Conservation (phyloP, 2,888 invertebrate genomes). For the Escarpia spicata region DNA sequence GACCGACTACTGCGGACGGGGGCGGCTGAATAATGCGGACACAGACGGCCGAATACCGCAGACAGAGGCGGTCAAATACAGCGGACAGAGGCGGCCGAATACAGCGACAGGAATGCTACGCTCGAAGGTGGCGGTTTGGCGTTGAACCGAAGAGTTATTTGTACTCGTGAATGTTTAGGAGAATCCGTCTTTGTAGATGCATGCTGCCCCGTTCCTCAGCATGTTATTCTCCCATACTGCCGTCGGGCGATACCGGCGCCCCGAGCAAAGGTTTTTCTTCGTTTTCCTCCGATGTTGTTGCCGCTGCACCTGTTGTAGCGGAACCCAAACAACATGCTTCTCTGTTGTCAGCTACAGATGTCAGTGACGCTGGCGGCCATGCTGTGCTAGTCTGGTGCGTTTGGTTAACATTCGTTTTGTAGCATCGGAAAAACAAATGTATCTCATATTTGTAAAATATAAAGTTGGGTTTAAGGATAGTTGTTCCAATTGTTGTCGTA, state of each 20-base stretch:
- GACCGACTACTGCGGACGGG: too few species aligned
- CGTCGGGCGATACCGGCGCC: neutral
- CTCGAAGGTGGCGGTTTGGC: neutral
- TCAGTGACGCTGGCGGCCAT: neutral
- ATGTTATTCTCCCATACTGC: neutral
- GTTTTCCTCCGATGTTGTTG: neutral
- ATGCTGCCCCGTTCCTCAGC: neutral
- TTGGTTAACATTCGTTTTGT: neutral
- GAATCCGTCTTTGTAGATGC: neutral
- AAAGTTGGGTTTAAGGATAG: too few species aligned
- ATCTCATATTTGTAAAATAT: neutral
- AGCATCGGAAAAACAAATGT: neutral
- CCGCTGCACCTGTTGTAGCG: neutral
- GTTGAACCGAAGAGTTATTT: neutral
- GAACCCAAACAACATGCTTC: neutral
- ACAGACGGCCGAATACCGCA: too few species aligned
- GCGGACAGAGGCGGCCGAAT: too few species aligned
- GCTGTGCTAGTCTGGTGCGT: neutral
- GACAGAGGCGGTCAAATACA: too few species aligned
- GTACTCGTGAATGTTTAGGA: neutral
- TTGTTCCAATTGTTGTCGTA: too few species aligned
- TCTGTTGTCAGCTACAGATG: neutral
- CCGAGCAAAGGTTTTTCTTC: neutral
- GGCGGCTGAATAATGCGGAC: too few species aligned
- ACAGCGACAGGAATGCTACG: neutral